Conservation (phyloP, 2,113 vertebrate species). For the Trichechus manatus region DNA sequence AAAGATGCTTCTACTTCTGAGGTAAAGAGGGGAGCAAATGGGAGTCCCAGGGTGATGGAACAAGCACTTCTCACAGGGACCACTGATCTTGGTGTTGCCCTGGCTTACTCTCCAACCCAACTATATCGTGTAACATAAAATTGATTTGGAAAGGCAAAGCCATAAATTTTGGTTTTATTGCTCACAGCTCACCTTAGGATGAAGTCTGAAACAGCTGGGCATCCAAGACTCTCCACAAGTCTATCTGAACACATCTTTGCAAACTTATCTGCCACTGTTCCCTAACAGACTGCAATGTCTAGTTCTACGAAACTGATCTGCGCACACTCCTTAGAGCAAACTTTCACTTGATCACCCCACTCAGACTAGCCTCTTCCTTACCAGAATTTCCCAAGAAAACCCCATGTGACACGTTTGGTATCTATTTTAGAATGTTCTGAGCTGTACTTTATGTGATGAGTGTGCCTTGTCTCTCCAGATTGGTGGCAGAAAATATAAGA, state of each 20-base stretch:
- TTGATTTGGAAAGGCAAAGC: neutral
- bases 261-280: neutral
- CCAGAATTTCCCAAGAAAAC: constrained; percentile 20
- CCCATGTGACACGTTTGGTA: neutral
- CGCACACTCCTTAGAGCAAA: neutral
- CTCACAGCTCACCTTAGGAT: neutral
- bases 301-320: neutral
- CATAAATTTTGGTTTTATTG: neutral
- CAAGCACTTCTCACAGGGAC: neutral
- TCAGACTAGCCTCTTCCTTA: neutral
- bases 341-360: neutral
- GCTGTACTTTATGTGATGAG: neutral
- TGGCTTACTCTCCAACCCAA: neutral
- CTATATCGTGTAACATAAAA: neutral
- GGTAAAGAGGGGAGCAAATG: neutral
- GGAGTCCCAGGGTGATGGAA: neutral
- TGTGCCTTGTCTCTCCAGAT: neutral
- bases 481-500: neutral
- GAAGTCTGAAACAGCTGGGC: neutral
- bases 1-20: neutral
- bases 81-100: neutral
- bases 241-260: neutral
- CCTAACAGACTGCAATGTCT: neutral
- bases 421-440: neutral
- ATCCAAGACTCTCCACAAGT: neutral